Evolutionary conservation across 2,888 invertebrate genomes (phyloP).

Genomic region (Oxyscelio sp.): DNA sequence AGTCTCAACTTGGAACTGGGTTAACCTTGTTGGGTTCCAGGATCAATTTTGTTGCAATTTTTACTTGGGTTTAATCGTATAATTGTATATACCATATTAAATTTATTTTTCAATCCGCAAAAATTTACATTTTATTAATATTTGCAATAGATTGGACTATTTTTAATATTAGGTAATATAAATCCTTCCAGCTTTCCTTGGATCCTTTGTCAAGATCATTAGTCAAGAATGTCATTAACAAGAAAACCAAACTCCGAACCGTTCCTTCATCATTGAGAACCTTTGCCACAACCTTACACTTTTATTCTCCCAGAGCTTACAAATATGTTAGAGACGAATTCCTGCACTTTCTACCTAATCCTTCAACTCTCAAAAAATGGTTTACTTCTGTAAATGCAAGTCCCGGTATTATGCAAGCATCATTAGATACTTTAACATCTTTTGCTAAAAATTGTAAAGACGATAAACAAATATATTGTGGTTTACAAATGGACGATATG

Average conservation of each 20-base stretch:
- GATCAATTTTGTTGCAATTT: too few relatives aligned
- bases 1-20: too few relatives aligned
- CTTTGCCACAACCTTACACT: conserved; percentile 46
- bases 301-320: too few relatives aligned
- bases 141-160: too few relatives aligned
- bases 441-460: conserved; percentile 17
- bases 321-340: conserved; percentile 41
- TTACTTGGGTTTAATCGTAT: too few relatives aligned
- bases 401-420: conserved; percentile 41
- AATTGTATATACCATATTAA: too few relatives aligned
- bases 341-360: conserved; percentile 47
- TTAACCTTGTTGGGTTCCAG: too few relatives aligned
- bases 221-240: not conserved
- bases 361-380: conserved; percentile 47
- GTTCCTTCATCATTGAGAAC: conserved; percentile 38
- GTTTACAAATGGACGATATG: conserved; percentile 60
- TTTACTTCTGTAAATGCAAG: conserved; percentile 27
- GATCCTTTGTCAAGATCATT: conserved; percentile 6
- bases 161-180: too few relatives aligned
- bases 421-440: conserved; percentile 11
- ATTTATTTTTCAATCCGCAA: too few relatives aligned
- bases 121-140: too few relatives aligned
- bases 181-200: conserved; percentile 11
- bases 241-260: not conserved
- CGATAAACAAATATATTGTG: conserved; percentile 30